These are phyloP conservation scores for Eurois occulta DNA, from an alignment of 2,888 invertebrate genomes.

Conservation along the genomic window DNA sequence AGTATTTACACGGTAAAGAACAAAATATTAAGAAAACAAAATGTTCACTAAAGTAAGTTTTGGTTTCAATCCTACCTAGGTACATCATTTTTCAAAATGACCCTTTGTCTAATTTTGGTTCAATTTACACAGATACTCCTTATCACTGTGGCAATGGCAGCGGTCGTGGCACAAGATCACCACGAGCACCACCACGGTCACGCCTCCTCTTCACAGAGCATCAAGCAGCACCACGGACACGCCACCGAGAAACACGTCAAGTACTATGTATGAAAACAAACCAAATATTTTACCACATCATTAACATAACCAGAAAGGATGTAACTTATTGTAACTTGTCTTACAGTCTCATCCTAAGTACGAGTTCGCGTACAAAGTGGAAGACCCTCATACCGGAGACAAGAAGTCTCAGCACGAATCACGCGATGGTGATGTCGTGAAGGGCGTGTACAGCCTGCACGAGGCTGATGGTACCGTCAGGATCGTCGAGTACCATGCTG, in stretches of 20 bases:
- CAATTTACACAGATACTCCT: conserved; percentile 24
- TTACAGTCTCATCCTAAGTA: conserved; percentile 85
- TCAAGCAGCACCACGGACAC: conserved; percentile 70
- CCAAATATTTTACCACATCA: not conserved
- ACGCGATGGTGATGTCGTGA: conserved; percentile 90
- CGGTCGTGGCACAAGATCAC: conserved; percentile 49
- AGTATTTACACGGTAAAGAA: conserved; percentile 2
- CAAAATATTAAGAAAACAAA: not conserved
- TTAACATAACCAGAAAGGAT: conserved; percentile 51
- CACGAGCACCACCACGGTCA: conserved; percentile 66
- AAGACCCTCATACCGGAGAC: conserved; percentile 89
- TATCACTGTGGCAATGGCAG: conserved; percentile 27
- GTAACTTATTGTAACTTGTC: conserved; percentile 1
- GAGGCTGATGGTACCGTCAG: conserved; percentile 82
- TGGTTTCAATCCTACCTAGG: too few relatives aligned
- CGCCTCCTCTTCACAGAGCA: conserved; percentile 76
- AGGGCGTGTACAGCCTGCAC: conserved; percentile 88
- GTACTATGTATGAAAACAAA: conserved; percentile 52
- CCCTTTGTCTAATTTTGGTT: not conserved
- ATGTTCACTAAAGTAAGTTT: conserved; percentile 46
- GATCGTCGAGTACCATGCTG: conserved; percentile 66
- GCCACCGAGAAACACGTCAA: conserved; percentile 59
- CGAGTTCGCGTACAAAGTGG: conserved; percentile 87
- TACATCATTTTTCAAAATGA: not conserved
- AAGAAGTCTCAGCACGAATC: conserved; percentile 88